Evolutionary conservation across 2,113 vertebrate species (phyloP), one percentile per base, ranked within the genome.

Genomic region (Sturnira hondurensis): DNA sequence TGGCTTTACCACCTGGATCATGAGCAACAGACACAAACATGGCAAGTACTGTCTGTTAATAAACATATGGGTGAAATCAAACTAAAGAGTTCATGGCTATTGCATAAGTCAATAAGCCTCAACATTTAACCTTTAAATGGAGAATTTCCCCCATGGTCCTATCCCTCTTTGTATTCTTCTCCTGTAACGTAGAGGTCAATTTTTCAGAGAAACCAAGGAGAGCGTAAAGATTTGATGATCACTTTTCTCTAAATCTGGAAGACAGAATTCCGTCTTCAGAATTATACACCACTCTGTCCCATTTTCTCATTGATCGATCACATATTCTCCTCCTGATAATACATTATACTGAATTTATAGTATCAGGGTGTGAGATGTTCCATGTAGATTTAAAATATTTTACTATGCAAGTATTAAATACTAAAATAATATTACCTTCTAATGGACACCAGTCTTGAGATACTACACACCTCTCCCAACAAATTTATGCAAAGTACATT

Each of bases 1-100:
- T 94, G 97, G 96, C 95, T 98, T 98, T 67, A 24, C 86, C 74
- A 97, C 97, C 97, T 98, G 86, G 50, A 67, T 43, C 26, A 61
- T 1, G 19, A 41, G 78, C 13, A 94, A 92, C 14, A 93, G 73
- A 93, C 10, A 90, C 0, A 73, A 22, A 56, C 7, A 43, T 92
- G 52, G 68, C 2, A 77, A 76, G 15, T 24, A 50, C 1, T 24
- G 3, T 61, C 33, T 36, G 56, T n/a, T 36, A 70, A 76, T 50
- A 90, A 61, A 50, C 1, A 19, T 26, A 78, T 19, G 85, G 68
- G 65, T 0, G 3, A 87, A 94, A 63, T 50, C 14, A 73, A 73
- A 58, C 15, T 0, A 9, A 80, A 80, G 26, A 17, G 54, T 26
- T 8, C 26, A 33, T 2, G 5, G n/a, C 31, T 80, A 41, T 41